These are phyloP conservation scores for Hirtodrosophila alboralis DNA, from an alignment of 2,888 invertebrate species.

Conservation along the genomic window DNA sequence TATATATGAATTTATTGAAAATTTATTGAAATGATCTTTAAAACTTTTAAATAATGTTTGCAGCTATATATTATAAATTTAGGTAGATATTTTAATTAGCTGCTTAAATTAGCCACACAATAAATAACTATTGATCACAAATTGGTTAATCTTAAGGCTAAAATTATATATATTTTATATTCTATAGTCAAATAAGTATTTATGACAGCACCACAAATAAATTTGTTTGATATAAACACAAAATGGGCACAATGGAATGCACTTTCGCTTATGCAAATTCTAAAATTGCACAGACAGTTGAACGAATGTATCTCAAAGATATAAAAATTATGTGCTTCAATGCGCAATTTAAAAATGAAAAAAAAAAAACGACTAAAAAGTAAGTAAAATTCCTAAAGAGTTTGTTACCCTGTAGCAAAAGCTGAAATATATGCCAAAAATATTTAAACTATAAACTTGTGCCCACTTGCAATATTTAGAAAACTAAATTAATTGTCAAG, in stretches of 20 bases:
- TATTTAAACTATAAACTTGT: too few species aligned
- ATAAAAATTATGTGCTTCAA: conserved; percentile 35
- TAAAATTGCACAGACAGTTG: conserved; percentile 10
- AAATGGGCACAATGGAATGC: conserved; percentile 25
- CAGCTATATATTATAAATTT: too few species aligned
- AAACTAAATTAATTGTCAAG: too few species aligned
- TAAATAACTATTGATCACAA: conserved; percentile 12
- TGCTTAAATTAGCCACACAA: conserved; percentile 1
- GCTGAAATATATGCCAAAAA: too few species aligned
- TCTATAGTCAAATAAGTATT: not conserved
- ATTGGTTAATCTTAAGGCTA: conserved; percentile 11
- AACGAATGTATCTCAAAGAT: conserved; percentile 55
- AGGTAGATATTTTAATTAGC: conserved; percentile 6
- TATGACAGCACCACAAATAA: not conserved
- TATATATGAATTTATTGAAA: too few species aligned
- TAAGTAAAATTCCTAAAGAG: too few species aligned
- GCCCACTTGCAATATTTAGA: too few species aligned
- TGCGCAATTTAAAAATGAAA: conserved; percentile 16
- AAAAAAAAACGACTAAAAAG: not conserved
- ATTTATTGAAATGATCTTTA: too few species aligned
- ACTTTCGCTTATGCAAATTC: conserved; percentile 61
- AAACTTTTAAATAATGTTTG: too few species aligned
- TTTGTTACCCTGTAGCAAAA: too few species aligned
- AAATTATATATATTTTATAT: not conserved
- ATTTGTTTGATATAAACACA: conserved; percentile 8